phyloP scores from a whole-genome alignment of 2,113 vertebrate species.

The Cheilinus undulatus region DNA sequence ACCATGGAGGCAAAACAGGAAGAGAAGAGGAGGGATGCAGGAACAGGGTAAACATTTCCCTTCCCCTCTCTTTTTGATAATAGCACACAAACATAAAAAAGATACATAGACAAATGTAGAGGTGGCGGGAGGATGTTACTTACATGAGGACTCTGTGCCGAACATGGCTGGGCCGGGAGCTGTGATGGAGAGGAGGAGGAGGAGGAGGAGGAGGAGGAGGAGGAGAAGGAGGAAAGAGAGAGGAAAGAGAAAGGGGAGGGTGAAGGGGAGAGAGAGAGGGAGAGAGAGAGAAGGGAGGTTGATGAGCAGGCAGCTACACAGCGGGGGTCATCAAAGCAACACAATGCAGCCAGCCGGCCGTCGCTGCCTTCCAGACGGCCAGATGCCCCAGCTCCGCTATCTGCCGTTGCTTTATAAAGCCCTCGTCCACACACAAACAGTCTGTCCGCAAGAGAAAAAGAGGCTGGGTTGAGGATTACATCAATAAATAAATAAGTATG shows the following conservation, averaged over 20 bases:
- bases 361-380: slow-evolving; percentile 86
- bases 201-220: slow-evolving; percentile 43
- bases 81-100: slow-evolving; percentile 19
- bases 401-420: slow-evolving; percentile 65
- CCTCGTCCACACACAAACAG: slow-evolving; percentile 59
- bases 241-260: slow-evolving; percentile 44
- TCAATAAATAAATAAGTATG: slow-evolving; percentile 13
- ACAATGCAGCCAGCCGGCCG: slow-evolving; percentile 88
- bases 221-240: slow-evolving; percentile 63
- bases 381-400: slow-evolving; percentile 83
- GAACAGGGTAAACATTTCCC: slow-evolving; percentile 43
- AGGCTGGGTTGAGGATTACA: slow-evolving; percentile 20
- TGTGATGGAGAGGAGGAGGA: slow-evolving; percentile 84
- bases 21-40: slow-evolving; percentile 51
- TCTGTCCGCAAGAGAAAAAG: slow-evolving; percentile 37
- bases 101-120: slow-evolving; percentile 33
- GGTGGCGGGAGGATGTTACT: slow-evolving; percentile 83
- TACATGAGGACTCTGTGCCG: slow-evolving; percentile 98
- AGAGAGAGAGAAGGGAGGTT: slow-evolving; percentile 73
- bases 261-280: slow-evolving; percentile 1
- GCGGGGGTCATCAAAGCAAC: slow-evolving; percentile 93
- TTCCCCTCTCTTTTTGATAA: slow-evolving; percentile 5
- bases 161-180: slow-evolving; percentile 97
- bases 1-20: slow-evolving; percentile 73
- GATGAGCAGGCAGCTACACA: slow-evolving; percentile 92